Evolutionary conservation across 2,797 vertebrate species (phyloP), one percentile per base, ranked within the genome.

Genomic region (Percopsis omiscomaycus): DNA sequence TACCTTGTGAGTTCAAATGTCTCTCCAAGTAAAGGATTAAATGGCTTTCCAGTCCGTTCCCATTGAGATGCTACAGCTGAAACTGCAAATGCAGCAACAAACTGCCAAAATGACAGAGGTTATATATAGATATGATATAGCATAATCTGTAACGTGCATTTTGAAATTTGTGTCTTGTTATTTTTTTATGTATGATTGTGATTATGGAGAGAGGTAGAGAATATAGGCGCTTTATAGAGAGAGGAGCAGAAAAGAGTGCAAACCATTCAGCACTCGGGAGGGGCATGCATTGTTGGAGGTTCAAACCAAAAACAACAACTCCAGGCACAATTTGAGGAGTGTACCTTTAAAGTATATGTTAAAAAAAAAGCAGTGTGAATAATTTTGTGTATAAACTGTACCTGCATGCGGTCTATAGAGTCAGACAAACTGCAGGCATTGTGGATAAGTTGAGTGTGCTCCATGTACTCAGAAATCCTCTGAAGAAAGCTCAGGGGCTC

Each of bases 41-140:
- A 99, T 1, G 98, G 97, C 81, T 99, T 99, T 90, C 97, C 97
- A 78, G 96, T 99, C 89, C 98, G 92, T 84, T 99, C 98, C 96
- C 95, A 99, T 81, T 99, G 96, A 78, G 97, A 98, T 49, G 98
- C 97, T 74, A 99, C 96, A 44, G 97, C 92, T 1, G 97, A 99
- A 65, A 99, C 96, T 0, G 97, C 97, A 69, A 99, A 99, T 1
- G 96, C 96, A 70, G 97, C 97, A 55, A 99, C 95, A 54, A 93
- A 86, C 98, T 99, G 85, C 9, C 5, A 68, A 27, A 72, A 15
- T 74, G 16, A 71, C 0, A 64, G 2, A 5, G 8, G 3, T 59
- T 52, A 22, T 22, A 22, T 22, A 22, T n/a, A 37, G 32, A 8
- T 37, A 6, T 37, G 32, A 37, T 22, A 22, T 22, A 22, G 22